Evolutionary conservation across 2,797 vertebrate genomes (phyloP).

Genomic region (Ceryle rudis): DNA sequence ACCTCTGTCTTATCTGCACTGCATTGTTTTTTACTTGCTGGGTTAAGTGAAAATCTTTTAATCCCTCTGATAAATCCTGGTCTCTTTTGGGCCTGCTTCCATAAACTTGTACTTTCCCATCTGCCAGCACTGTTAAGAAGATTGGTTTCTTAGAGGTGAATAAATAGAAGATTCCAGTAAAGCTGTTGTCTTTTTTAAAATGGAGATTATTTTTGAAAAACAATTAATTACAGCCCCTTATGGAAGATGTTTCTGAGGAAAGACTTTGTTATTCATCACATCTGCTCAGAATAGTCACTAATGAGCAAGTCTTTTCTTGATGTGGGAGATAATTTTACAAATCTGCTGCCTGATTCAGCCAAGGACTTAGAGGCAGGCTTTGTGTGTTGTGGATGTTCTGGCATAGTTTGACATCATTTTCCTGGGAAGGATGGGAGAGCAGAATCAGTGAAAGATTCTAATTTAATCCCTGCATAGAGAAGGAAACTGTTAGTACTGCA

Average conservation of each 20-base stretch:
- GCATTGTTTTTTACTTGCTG: conserved; percentile 4
- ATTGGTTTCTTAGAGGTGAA: conserved; percentile 4
- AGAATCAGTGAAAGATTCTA: background rate
- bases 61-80: background rate
- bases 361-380: background rate
- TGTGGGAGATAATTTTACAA: background rate
- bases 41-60: conserved; percentile 7
- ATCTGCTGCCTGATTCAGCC: background rate
- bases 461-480: background rate
- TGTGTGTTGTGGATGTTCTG: background rate
- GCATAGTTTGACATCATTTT: background rate
- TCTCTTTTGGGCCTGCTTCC: background rate
- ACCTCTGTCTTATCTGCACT: background rate
- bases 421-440: background rate
- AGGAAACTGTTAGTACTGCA: background rate
- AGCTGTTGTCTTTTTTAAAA: background rate
- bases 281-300: background rate
- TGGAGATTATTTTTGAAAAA: background rate
- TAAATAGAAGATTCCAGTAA: conserved; percentile 8
- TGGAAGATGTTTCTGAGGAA: background rate
- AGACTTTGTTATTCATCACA: background rate
- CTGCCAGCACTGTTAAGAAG: conserved; percentile 10
- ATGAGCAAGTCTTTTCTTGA: background rate
- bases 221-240: background rate
- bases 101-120: background rate